Evolutionary conservation across 2,888 invertebrate species (phyloP).

Genomic region (Harmothoe impar): DNA sequence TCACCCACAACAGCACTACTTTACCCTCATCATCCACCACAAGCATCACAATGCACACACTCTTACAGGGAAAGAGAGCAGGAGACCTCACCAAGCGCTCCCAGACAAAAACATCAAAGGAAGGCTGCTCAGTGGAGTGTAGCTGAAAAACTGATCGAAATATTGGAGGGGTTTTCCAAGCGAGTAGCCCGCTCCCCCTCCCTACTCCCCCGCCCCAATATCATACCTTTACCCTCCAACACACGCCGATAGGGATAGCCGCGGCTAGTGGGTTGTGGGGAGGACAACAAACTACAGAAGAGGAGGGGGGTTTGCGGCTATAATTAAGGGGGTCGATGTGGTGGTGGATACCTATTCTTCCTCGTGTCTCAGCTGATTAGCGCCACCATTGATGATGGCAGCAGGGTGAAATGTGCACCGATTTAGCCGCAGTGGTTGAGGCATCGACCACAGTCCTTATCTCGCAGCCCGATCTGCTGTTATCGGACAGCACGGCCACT

Average conservation of each 20-base stretch:
- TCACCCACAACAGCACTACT: too few relatives aligned
- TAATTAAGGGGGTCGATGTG: slow-evolving; percentile 43
- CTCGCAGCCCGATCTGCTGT: neutral
- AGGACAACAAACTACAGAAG: too few relatives aligned
- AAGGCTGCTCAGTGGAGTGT: neutral
- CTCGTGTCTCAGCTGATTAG: slow-evolving; percentile 38
- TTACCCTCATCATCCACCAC: neutral
- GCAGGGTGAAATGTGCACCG: slow-evolving; percentile 17
- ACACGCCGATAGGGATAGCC: neutral
- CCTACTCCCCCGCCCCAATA: neutral
- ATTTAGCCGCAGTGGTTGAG: neutral
- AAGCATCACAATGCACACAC: neutral
- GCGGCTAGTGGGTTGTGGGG: neutral
- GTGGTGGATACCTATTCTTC: slow-evolving; percentile 29
- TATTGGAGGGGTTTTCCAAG: slow-evolving; percentile 7
- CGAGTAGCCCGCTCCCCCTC: neutral
- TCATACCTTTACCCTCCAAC: neutral
- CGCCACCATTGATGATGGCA: neutral
- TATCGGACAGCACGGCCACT: neutral
- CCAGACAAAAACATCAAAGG: slow-evolving; percentile 57
- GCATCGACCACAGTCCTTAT: neutral
- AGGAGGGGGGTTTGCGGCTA: neutral
- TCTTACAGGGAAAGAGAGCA: too few relatives aligned
- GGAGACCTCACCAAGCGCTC: neutral
- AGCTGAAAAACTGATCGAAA: slow-evolving; percentile 41